Evolutionary conservation across 1,140 invertebrate genomes (phyloP), one percentile per base, ranked within the genome.

Genomic region (Protaetia brevitarsis): DNA sequence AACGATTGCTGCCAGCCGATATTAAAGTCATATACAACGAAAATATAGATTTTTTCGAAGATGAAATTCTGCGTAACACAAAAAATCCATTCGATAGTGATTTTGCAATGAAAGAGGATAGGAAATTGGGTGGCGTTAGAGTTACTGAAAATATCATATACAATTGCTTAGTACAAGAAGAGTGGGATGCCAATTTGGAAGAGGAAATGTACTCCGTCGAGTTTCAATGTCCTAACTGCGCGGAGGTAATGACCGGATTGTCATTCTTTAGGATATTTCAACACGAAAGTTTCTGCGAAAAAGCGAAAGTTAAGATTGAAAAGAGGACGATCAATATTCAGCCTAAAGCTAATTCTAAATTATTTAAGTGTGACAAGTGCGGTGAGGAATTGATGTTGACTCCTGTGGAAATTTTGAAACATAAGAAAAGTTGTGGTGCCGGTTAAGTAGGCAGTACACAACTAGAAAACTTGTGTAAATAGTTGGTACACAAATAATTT

Each of bases 1-100:
- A 91, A 71, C 82, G 95, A 41, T 79, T 98, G 11, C 76, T 97
- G 63, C 85, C 92, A 0, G 95, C 93, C 2, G 94, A 97, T 82
- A 79, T 93, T 10, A 95, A 96, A 75, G 81, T 83, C 8, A 75
- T 95, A 2, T 93, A 94, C 74, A 72, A 83, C 84, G 64, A 74
- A 75, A 67, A 27, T 29, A 67, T 36, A 11, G 72, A 68, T 6
- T 78, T 75, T n/a, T 72, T 74, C 5, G 76, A 79, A 30, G 60
- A 72, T 37, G 76, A 79, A 64, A 16, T 63, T 16, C 66, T 76
- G 3, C 72, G 67, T 61, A 71, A 85, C 19, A 78, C 84, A 68
- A 79, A 81, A 41, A 94, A 93, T 82, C 90, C 90, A 8, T 92
- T 93, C 73, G 83, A 87, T 72, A 58, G 78, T 21, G 84, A 87